Evolutionary conservation across 1,140 invertebrate species (phyloP).

Genomic region (Drosophila gunungcola): DNA sequence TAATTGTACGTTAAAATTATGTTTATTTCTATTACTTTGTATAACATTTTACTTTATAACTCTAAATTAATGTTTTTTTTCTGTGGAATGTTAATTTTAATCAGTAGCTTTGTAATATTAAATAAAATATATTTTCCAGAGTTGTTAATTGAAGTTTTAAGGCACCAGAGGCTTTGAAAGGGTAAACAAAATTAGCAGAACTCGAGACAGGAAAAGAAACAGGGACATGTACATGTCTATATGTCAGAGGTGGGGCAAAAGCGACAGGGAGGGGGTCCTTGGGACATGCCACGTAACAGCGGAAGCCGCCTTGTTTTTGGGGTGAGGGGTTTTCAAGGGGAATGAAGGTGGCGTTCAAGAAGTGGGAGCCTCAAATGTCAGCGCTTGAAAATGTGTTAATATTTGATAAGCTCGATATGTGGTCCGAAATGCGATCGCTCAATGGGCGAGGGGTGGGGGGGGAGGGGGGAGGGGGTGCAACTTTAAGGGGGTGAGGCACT

Average conservation of each 20-base stretch:
- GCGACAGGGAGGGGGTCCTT: background rate
- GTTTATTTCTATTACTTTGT: too few species aligned
- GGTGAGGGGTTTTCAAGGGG: background rate
- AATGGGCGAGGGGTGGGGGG: conserved; percentile 25
- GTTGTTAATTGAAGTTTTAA: too few species aligned
- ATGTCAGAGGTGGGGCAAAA: conserved; percentile 10
- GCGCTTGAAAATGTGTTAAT: conserved; percentile 81
- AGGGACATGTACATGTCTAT: conserved; percentile 36
- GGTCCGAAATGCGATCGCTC: conserved; percentile 57
- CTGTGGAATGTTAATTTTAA: too few species aligned
- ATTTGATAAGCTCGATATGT: conserved; percentile 83
- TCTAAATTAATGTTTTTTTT: too few species aligned
- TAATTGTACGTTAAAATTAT: too few species aligned
- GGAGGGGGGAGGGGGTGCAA: too few species aligned
- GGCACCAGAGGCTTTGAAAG: background rate
- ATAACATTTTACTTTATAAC: too few species aligned
- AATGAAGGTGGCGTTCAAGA: conserved; percentile 1
- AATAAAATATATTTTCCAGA: too few species aligned
- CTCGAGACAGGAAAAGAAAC: conserved; percentile 11
- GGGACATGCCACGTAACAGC: conserved; percentile 68
- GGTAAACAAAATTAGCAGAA: background rate
- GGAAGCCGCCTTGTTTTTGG: conserved; percentile 65
- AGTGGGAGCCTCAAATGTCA: conserved; percentile 56
- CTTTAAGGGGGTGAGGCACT: background rate
- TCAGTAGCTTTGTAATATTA: too few species aligned